A percentile compares a stretch with the other conserved stretches of the same genome.
Evolutionary conservation across 2,888 invertebrate genomes (phyloP).

Genomic region (Hypolimnas misippus): DNA sequence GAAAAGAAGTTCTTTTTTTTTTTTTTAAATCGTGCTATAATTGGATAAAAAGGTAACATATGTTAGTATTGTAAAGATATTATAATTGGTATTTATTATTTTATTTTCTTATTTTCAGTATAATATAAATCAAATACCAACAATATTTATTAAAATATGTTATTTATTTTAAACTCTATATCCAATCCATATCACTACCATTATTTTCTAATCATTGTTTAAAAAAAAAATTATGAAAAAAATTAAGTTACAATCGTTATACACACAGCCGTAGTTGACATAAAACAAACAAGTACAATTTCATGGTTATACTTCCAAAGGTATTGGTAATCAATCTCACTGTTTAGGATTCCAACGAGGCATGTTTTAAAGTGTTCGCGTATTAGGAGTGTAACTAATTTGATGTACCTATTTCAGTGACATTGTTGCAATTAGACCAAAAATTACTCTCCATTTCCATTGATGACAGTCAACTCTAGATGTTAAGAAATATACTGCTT

Average conservation of each 20-base stretch:
- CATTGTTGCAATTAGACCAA: constrained; percentile 3
- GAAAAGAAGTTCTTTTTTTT: background rate
- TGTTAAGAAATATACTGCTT: too few species aligned
- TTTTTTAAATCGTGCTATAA: background rate
- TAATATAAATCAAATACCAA: too few species aligned
- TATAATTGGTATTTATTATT: too few species aligned
- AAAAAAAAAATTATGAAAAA: background rate
- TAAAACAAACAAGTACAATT: constrained; percentile 45
- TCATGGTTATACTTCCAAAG: constrained; percentile 44
- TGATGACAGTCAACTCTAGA: background rate
- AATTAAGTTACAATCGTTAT: constrained; percentile 8
- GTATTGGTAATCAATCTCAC: constrained; percentile 46
- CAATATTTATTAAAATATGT: too few species aligned
- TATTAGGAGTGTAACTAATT: constrained; percentile 21
- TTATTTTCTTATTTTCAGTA: too few species aligned
- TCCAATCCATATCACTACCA: too few species aligned
- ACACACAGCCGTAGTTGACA: constrained; percentile 29
- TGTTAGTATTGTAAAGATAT: too few species aligned
- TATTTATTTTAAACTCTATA: too few species aligned
- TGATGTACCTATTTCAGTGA: constrained; percentile 5
- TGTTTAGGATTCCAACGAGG: constrained; percentile 43
- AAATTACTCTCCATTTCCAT: background rate
- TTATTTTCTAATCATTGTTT: too few species aligned
- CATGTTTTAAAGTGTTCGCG: constrained; percentile 40
- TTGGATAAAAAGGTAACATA: too few species aligned